Percentiles rank a stretch among this genome's conserved stretches.
Conservation (phyloP, 2,888 invertebrate genomes). For the Cephus pulcher region DNA sequence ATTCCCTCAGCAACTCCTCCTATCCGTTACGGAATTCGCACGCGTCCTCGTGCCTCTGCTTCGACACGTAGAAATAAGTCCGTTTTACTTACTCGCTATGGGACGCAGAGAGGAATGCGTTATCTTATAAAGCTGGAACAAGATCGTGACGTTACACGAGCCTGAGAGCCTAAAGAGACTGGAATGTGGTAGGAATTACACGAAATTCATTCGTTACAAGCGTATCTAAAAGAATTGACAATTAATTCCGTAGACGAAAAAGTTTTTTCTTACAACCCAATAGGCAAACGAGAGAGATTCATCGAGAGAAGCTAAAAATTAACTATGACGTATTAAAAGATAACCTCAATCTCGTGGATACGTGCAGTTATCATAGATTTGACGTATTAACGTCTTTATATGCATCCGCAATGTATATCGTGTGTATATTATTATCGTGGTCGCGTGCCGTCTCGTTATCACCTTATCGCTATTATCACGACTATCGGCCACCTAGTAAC, state of each 20-base stretch:
- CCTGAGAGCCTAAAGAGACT: background rate
- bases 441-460: constrained; percentile 48
- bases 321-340: background rate
- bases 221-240: background rate
- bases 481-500: constrained; percentile 32
- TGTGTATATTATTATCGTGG: constrained; percentile 25
- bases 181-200: background rate
- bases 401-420: background rate
- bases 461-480: constrained; percentile 40
- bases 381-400: background rate
- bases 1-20: too few relatives aligned
- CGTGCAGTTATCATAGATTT: constrained; percentile 15
- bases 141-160: background rate
- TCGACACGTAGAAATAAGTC: background rate
- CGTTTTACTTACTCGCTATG: background rate
- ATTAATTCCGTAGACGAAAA: background rate
- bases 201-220: background rate
- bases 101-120: background rate
- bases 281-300: background rate
- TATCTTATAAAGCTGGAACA: background rate
- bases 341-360: background rate
- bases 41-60: background rate
- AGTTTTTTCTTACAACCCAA: background rate
- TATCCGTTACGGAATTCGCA: background rate
- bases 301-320: background rate